These are phyloP conservation scores for Gymnogyps californianus DNA, from an alignment of 2,113 vertebrate genomes.

Conservation along the genomic window DNA sequence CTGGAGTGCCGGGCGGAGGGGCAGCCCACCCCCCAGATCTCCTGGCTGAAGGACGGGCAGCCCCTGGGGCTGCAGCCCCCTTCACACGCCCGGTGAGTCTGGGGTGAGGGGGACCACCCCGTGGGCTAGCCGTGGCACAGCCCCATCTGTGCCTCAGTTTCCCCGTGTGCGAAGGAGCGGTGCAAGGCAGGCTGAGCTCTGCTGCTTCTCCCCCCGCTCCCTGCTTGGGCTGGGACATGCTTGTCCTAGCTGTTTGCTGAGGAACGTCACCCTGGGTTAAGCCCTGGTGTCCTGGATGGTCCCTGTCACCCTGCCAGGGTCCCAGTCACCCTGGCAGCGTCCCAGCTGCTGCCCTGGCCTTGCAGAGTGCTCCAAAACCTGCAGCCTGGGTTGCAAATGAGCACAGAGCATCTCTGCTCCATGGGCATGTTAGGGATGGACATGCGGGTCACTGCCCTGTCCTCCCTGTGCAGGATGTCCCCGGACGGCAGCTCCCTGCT, in stretches of 20 bases:
- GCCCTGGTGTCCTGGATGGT: not conserved
- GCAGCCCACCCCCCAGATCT: conserved; percentile 76
- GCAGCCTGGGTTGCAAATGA: not conserved
- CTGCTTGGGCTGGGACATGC: not conserved
- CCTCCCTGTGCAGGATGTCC: conserved; percentile 64
- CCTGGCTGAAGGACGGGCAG: conserved; percentile 86
- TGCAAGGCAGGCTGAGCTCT: not conserved
- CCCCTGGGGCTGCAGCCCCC: conserved; percentile 65
- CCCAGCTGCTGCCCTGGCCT: not conserved
- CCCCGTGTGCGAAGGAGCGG: fast-evolving
- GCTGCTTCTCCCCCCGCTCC: not conserved
- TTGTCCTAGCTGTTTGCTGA: not conserved
- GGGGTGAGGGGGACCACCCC: not conserved
- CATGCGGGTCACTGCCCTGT: fast-evolving
- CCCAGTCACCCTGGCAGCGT: not conserved
- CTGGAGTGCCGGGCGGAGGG: conserved; percentile 82
- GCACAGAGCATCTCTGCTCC: not conserved
- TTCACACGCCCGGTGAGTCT: conserved; percentile 62
- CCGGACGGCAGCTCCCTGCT: conserved; percentile 77
- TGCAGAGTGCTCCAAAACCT: fast-evolving
- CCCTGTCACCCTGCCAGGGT: not conserved
- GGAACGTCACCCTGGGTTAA: not conserved
- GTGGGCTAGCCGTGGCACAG: too few relatives aligned
- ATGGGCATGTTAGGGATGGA: fast-evolving
- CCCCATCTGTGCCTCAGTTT: not conserved